phyloP scores from a whole-genome alignment of 2,888 invertebrate genomes.

The Apantesis nais region DNA sequence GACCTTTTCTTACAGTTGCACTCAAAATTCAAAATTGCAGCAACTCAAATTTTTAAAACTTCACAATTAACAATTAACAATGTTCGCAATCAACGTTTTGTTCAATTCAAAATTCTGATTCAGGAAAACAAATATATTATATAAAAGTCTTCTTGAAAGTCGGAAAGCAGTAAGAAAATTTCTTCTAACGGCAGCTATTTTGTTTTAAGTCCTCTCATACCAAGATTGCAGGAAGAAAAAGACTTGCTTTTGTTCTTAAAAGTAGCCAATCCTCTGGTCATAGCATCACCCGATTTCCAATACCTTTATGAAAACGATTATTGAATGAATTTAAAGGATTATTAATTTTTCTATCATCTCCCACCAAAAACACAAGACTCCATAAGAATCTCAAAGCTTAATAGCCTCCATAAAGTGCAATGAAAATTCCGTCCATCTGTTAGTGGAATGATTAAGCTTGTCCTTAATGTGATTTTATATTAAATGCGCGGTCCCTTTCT shows the following conservation, averaged over 20 bases:
- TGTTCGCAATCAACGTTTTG: too few species aligned
- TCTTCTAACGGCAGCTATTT: background rate
- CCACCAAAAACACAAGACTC: background rate
- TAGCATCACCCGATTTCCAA: background rate
- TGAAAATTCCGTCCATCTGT: slow-evolving; percentile 41
- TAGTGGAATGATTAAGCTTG: slow-evolving; percentile 47
- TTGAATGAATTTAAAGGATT: background rate
- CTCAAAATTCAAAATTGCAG: too few species aligned
- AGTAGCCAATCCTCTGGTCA: background rate
- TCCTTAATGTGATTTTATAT: slow-evolving; percentile 48
- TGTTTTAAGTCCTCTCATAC: background rate
- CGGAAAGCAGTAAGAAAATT: background rate
- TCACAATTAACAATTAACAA: too few species aligned
- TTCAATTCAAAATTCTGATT: too few species aligned
- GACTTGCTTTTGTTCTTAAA: too few species aligned
- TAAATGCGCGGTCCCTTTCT: slow-evolving; percentile 23
- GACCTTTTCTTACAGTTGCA: too few species aligned
- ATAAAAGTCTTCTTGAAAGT: background rate
- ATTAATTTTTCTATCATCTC: too few species aligned
- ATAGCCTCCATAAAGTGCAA: slow-evolving; percentile 29
- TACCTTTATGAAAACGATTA: background rate
- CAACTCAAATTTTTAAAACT: too few species aligned
- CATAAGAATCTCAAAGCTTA: slow-evolving; percentile 25
- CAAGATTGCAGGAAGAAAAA: too few species aligned
- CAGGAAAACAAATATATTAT: too few species aligned